A percentile compares a stretch with the other conserved stretches of the same genome.
phyloP scores from a whole-genome alignment of 2,888 invertebrate genomes.

The Chorisops tibialis region DNA sequence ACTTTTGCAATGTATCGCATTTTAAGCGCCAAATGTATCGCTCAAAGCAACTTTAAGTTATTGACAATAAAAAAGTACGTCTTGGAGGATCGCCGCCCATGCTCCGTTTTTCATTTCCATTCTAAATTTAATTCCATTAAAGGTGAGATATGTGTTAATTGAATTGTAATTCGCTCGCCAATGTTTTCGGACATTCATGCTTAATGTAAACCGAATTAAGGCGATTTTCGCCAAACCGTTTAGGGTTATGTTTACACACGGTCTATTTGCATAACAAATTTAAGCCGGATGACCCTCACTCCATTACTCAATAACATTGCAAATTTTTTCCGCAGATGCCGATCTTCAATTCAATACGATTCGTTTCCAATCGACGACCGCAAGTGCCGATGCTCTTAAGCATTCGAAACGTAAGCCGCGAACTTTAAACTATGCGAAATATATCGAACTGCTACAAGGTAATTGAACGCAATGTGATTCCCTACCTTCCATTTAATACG shows the following conservation, averaged over 20 bases:
- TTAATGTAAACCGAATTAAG: too few relatives aligned
- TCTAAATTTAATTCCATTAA: neutral
- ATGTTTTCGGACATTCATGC: too few relatives aligned
- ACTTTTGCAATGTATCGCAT: conserved; percentile 52
- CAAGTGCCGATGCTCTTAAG: conserved; percentile 36
- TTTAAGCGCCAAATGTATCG: conserved; percentile 52
- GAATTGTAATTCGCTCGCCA: too few relatives aligned
- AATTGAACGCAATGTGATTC: conserved; percentile 34
- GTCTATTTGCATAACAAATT: conserved; percentile 21
- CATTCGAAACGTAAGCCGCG: conserved; percentile 53
- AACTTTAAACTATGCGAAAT: conserved; percentile 57
- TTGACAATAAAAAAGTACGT: conserved; percentile 12
- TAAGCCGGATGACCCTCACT: neutral
- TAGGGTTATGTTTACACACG: conserved; percentile 14
- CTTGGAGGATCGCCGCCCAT: neutral
- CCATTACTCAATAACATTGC: neutral
- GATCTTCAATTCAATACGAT: neutral
- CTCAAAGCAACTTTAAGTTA: conserved; percentile 51
- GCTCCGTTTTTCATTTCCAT: conserved; percentile 24
- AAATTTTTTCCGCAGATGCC: neutral
- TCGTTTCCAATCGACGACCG: conserved; percentile 39
- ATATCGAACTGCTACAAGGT: conserved; percentile 70
- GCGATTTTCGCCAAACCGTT: neutral
- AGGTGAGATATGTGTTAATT: neutral
- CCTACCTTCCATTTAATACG: conserved; percentile 5